Percentiles rank a stretch among this genome's conserved stretches.
phyloP scores from a whole-genome alignment of 2,113 vertebrate genomes.

The Cavia aperea region DNA sequence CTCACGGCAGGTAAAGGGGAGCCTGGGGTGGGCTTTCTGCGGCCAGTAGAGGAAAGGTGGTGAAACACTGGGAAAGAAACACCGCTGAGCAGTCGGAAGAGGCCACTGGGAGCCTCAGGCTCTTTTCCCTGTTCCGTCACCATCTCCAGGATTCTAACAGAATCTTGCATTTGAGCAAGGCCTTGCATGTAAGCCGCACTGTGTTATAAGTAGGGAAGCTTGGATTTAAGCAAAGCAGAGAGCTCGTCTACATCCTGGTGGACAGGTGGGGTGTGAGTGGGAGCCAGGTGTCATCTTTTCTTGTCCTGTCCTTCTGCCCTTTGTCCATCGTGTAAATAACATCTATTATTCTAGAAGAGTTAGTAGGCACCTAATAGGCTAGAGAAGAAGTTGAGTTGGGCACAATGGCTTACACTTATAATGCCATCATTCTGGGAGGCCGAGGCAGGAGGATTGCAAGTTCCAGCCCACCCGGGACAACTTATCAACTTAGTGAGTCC shows the following conservation, averaged over 20 bases:
- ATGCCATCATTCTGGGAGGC: not conserved
- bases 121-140: not conserved
- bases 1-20: constrained; percentile 80
- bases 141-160: not conserved
- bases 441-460: not conserved
- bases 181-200: not conserved
- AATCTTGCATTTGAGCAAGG: not conserved
- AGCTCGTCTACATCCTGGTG: not conserved
- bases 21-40: not conserved
- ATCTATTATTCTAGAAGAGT: not conserved
- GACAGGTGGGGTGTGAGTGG: not conserved
- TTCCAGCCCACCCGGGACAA: not conserved
- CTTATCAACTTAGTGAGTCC: not conserved
- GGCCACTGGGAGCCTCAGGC: not conserved
- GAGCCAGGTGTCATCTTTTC: accelerated
- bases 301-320: not conserved
- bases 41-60: not conserved
- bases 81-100: not conserved
- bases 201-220: not conserved
- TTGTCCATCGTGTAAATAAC: not conserved
- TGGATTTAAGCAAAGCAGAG: not conserved
- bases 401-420: not conserved
- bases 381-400: not conserved
- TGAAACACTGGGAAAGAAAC: not conserved
- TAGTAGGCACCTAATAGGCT: not conserved